Evolutionary conservation across 1,140 invertebrate species (phyloP).

Genomic region (Akabosia matsudoensis): DNA sequence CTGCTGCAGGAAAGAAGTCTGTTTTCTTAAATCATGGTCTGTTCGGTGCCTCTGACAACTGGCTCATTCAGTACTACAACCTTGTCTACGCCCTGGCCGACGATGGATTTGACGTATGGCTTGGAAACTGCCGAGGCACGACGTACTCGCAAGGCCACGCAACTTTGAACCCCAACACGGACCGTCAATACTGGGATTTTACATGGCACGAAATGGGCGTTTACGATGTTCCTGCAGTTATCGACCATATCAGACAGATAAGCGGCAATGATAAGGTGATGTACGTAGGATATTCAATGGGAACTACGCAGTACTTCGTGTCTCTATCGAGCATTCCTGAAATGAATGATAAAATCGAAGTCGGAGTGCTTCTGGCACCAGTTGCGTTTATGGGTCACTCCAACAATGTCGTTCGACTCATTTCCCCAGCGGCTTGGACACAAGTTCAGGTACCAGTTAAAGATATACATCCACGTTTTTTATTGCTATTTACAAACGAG

Average conservation of each 20-base stretch:
- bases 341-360: conserved; percentile 55
- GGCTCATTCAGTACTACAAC: too few species aligned
- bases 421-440: too few species aligned
- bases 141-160: conserved; percentile 52
- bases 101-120: conserved; percentile 59
- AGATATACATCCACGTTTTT: background rate
- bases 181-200: conserved; percentile 42
- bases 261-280: conserved; percentile 52
- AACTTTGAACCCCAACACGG: conserved; percentile 24
- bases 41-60: too few species aligned
- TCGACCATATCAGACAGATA: conserved; percentile 54
- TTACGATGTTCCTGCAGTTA: conserved; percentile 58
- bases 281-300: conserved; percentile 60
- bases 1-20: background rate
- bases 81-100: too few species aligned
- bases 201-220: conserved; percentile 61
- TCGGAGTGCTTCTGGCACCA: background rate
- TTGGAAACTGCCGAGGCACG: conserved; percentile 58
- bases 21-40: background rate
- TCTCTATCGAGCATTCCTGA: conserved; percentile 59
- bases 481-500: background rate
- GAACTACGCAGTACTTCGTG: conserved; percentile 55
- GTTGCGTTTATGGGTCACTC: background rate
- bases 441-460: background rate
- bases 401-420: background rate